Conservation (phyloP, 2,797 vertebrate genomes). For the Coccyzus lansbergi region DNA sequence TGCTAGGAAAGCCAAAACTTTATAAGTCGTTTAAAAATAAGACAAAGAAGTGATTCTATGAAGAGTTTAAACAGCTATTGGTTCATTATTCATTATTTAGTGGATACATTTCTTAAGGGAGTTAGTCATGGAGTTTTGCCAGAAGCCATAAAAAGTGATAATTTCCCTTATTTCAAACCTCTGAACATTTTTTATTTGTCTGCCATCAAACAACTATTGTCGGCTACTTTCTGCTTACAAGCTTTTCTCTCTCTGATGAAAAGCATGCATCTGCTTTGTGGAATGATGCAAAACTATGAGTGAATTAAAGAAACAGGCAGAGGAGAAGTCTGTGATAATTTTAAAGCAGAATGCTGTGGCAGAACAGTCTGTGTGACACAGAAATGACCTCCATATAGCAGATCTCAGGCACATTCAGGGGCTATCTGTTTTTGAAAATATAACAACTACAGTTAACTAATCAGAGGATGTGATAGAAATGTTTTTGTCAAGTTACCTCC, state of each 20-base stretch:
- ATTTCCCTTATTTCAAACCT: slow-evolving; percentile 2
- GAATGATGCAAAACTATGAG: neutral
- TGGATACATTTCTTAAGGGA: neutral
- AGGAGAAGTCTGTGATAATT: neutral
- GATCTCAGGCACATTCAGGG: neutral
- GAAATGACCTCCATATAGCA: neutral
- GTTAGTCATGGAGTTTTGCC: neutral
- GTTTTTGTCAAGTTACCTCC: slow-evolving; percentile 18
- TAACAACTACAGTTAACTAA: slow-evolving; percentile 2
- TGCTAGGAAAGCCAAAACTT: neutral
- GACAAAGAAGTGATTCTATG: neutral
- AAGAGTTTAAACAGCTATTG: neutral
- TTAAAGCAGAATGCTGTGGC: neutral
- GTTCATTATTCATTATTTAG: neutral
- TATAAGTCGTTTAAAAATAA: neutral
- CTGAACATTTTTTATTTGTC: neutral
- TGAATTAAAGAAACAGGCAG: neutral
- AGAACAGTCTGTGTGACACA: neutral
- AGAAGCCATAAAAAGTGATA: neutral
- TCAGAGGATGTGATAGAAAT: slow-evolving; percentile 30
- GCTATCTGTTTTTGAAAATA: slow-evolving; percentile 38
- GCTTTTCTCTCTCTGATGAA: neutral
- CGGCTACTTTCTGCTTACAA: neutral
- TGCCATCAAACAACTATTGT: neutral
- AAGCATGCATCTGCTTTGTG: neutral